Evolutionary conservation across 2,113 vertebrate species (phyloP).

Genomic region (Pseudolaguvia tuberculata): DNA sequence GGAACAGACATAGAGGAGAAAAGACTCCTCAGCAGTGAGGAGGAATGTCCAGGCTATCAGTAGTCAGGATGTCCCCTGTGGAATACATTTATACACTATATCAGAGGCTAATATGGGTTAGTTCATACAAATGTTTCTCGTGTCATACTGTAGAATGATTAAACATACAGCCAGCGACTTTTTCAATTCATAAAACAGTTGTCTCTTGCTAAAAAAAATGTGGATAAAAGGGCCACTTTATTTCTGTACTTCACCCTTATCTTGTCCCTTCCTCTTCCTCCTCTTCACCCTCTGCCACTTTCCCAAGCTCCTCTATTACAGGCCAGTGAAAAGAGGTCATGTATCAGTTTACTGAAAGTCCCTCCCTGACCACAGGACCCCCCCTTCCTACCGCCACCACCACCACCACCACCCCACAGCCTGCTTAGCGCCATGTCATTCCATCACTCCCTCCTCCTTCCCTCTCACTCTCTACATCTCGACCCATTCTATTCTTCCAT

Average conservation of each 20-base stretch:
- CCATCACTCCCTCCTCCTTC: constrained; percentile 56
- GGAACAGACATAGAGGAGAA: background rate
- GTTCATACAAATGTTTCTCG: background rate
- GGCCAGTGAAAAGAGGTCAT: constrained; percentile 57
- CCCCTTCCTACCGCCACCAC: too few relatives aligned
- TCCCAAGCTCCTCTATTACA: constrained; percentile 59
- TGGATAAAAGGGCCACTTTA: constrained; percentile 15
- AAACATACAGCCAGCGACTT: background rate
- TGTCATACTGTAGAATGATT: too few relatives aligned
- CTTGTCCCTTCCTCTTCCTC: constrained; percentile 30
- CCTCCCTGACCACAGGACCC: constrained; percentile 47
- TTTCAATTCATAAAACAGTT: background rate
- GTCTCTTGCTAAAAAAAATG: constrained; percentile 9
- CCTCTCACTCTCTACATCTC: constrained; percentile 34
- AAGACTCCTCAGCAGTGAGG: background rate
- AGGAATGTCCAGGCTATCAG: background rate
- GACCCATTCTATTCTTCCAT: constrained; percentile 43
- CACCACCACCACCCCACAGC: constrained; percentile 26
- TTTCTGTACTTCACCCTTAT: constrained; percentile 22
- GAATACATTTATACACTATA: background rate
- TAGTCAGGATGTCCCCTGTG: background rate
- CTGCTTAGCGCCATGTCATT: constrained; percentile 53
- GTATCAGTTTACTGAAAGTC: constrained; percentile 62
- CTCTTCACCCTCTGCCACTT: constrained; percentile 41
- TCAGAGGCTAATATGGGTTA: background rate